Conservation (phyloP, 2,797 vertebrate species). For the Macrochelys suwanniensis region DNA sequence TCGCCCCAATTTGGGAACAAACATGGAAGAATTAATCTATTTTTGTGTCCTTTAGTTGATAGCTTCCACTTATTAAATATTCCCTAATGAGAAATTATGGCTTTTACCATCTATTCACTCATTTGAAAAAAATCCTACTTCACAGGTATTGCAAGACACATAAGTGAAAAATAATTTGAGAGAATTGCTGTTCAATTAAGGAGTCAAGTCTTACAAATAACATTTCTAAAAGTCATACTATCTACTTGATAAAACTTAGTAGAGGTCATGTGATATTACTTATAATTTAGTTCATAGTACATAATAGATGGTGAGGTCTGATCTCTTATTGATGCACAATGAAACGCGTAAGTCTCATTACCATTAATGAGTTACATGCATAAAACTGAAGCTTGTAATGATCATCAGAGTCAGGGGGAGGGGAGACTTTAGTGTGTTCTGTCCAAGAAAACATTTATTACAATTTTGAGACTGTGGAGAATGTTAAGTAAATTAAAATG, state of each 20-base stretch:
- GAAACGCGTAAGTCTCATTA: conserved; percentile 35
- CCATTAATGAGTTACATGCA: conserved; percentile 10
- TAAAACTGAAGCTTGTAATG: conserved; percentile 27
- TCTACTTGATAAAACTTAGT: conserved; percentile 30
- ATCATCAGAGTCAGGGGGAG: neutral
- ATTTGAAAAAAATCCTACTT: conserved; percentile 32
- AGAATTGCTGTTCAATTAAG: conserved; percentile 35
- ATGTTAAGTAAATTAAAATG: neutral
- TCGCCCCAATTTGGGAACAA: conserved; percentile 7
- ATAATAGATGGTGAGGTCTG: conserved; percentile 21
- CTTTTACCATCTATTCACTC: conserved; percentile 25
- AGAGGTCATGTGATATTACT: conserved; percentile 33
- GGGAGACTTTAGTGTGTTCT: neutral
- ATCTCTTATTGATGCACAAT: conserved; percentile 30
- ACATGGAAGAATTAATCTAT: conserved; percentile 53
- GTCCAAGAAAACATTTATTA: neutral
- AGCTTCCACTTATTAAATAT: conserved; percentile 65
- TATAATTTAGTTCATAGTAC: conserved; percentile 48
- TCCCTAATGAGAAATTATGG: conserved; percentile 47
- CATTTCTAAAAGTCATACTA: conserved; percentile 51
- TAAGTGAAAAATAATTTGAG: conserved; percentile 36
- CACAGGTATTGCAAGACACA: conserved; percentile 31
- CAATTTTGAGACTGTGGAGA: neutral
- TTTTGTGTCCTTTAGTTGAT: conserved; percentile 51
- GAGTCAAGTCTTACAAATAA: conserved; percentile 3